Conservation (phyloP, 2,888 invertebrate genomes). For the Lutraria lutraria region DNA sequence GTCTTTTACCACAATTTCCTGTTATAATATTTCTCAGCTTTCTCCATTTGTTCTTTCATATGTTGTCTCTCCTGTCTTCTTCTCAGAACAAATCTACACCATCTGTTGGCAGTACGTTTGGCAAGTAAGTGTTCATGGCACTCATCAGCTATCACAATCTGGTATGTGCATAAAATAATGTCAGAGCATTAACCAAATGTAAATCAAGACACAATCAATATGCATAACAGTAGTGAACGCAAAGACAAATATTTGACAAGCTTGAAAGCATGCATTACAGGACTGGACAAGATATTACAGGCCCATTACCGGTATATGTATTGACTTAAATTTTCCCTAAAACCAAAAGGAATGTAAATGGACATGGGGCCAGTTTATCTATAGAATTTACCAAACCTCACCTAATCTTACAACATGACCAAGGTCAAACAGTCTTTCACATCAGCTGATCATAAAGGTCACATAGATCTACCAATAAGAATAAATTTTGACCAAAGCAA, state of each 20-base stretch:
- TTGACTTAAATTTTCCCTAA: no score
- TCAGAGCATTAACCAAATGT: not conserved
- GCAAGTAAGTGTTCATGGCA: conserved; percentile 77
- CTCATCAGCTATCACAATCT: conserved; percentile 74
- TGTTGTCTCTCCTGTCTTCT: conserved; percentile 70
- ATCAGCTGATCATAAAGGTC: no score
- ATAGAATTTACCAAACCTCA: no score
- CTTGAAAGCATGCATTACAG: no score
- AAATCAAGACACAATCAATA: not conserved
- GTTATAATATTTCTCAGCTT: conserved; percentile 74
- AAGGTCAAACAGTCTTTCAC: no score
- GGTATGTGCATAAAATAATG: not conserved
- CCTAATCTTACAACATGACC: no score
- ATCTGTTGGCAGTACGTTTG: conserved; percentile 70
- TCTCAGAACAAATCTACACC: conserved; percentile 73
- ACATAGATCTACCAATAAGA: no score
- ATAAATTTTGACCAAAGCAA: no score
- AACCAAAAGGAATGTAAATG: no score
- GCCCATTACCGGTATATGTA: no score
- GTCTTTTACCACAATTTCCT: conserved; percentile 74
- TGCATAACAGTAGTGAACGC: not conserved
- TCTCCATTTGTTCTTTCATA: conserved; percentile 71
- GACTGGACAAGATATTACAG: no score
- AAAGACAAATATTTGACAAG: not conserved
- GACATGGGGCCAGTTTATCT: no score